A percentile compares a stretch with the other conserved stretches of the same genome.
Conservation (phyloP, 2,797 vertebrate genomes). For the Oreochromis mossambicus region DNA sequence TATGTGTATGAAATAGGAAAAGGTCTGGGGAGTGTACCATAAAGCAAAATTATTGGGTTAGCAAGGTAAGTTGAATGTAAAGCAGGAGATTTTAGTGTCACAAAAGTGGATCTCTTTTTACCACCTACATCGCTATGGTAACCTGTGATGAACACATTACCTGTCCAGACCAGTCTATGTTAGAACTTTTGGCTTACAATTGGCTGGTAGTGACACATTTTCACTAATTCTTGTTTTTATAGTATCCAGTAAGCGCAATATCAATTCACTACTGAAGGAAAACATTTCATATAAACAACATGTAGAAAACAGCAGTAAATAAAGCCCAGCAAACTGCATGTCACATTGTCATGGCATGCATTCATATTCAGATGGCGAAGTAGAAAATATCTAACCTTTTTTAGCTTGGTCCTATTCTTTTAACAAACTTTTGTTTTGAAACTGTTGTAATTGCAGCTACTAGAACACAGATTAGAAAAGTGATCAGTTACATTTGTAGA, state of each 20-base stretch:
- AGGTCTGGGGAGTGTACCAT: accelerated
- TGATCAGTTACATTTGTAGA: not conserved
- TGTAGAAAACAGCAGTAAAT: not conserved
- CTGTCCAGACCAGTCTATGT: not conserved
- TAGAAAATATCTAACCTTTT: accelerated
- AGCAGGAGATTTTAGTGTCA: not conserved
- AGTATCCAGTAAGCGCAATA: not conserved
- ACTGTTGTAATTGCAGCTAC: not conserved
- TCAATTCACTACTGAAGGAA: accelerated
- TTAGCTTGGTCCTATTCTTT: not conserved
- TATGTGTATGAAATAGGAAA: not conserved
- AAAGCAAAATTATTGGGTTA: accelerated
- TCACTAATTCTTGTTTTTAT: not conserved
- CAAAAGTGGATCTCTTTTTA: not conserved
- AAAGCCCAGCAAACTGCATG: not conserved
- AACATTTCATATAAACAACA: accelerated
- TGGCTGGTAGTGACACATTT: accelerated
- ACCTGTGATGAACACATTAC: accelerated
- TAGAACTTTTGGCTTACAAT: accelerated
- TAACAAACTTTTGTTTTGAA: not conserved
- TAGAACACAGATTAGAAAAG: not conserved
- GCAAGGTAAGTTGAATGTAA: accelerated
- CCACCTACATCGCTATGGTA: accelerated
- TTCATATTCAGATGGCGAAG: accelerated
- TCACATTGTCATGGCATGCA: accelerated